These are phyloP conservation scores for Vesta saturnalis DNA, from an alignment of 2,888 invertebrate genomes.

Conservation along the genomic window DNA sequence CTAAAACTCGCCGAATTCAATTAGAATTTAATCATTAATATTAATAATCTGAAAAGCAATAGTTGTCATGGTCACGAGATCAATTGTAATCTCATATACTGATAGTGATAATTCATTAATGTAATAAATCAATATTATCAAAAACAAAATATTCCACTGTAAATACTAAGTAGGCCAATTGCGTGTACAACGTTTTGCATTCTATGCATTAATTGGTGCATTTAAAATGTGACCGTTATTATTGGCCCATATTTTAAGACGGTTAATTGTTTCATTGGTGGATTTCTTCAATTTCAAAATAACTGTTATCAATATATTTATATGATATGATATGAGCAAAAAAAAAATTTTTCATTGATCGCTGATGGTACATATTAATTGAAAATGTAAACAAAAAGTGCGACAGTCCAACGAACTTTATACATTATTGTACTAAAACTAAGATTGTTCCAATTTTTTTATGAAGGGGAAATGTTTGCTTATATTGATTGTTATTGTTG, in stretches of 20 bases:
- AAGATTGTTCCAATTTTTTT: background rate
- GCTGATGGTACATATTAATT: background rate
- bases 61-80: constrained; percentile 15
- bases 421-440: background rate
- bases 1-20: background rate
- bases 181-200: constrained; percentile 4
- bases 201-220: constrained; percentile 6
- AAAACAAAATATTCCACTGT: constrained; percentile 21
- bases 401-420: constrained; percentile 4
- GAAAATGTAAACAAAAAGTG: background rate
- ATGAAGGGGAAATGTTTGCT: no score
- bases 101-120: background rate
- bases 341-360: background rate
- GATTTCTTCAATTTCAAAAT: background rate
- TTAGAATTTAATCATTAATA: background rate
- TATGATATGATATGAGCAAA: background rate
- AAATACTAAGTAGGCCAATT: constrained; percentile 25
- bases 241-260: background rate
- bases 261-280: background rate
- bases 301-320: background rate
- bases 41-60: background rate
- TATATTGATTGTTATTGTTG: background rate
- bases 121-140: constrained; percentile 25
- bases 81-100: background rate
- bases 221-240: background rate